Base-by-base conservation (phyloP, 2,888 invertebrate species). In the Clitarchus hookeri region DNA sequence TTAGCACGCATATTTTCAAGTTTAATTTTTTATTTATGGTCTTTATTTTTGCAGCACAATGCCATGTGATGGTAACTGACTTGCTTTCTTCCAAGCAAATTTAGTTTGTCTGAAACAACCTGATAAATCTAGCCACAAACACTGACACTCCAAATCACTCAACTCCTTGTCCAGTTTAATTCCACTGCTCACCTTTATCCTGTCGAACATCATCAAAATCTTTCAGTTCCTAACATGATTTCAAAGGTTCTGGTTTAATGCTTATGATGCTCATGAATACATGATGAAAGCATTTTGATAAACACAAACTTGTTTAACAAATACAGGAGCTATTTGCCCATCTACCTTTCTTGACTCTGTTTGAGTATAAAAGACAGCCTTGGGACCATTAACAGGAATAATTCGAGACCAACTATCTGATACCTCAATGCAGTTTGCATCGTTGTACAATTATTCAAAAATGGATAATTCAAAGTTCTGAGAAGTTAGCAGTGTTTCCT, bases 321-420 rank as follows among this genome's bases (percentile, higher is more conserved):
- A 65, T 65, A 65, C 65, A 65, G 65, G 65, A 65, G 16, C 65
- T 65, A 65, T 65, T 65, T 65, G 65, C 65, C 16, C 65, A 65
- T 23, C 65, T 23, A 65, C n/a, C 65, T 65, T 65, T 65, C 65
- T 65, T 65, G 12, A 65, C 8, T 11, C n/a, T 23, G 16, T 23
- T 19, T 23, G 65, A 65, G 65, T n/a, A 65, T 65, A 65, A 65
- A 65, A 65, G 65, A 65, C 16, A 3, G 23, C 19, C 65, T 65
- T 65, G n/a, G 65, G 65, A 16, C 65, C 65, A 65, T n/a, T 23
- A 65, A n/a, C n/a, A 65, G 65, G 65, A 65, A 65, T 23, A 65
- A 65, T 65, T 65, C 19, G 1, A 65, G 65, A 65, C 65, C 65
- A 65, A 65, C 65, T 65, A 16, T 65, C 23, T 23, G 65, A 23